Conservation (phyloP, 1,140 invertebrate species). For the Rhagoletis zephyria region DNA sequence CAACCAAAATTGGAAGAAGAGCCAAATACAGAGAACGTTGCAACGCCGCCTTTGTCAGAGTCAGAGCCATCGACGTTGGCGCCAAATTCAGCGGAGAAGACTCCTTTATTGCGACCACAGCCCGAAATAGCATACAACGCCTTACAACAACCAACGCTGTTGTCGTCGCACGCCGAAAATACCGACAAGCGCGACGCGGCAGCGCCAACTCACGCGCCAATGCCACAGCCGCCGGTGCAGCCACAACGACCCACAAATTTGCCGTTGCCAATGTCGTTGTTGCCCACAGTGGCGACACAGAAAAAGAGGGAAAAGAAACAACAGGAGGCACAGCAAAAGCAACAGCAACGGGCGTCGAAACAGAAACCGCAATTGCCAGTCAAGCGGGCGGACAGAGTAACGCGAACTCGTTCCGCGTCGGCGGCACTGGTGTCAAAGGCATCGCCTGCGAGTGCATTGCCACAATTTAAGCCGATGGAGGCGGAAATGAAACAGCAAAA, state of each 20-base stretch:
- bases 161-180: not conserved
- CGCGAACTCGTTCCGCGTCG: not conserved
- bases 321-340: constrained; percentile 36
- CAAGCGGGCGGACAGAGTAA: constrained; percentile 24
- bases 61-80: not conserved
- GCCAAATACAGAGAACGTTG: constrained; percentile 5
- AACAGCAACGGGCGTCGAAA: constrained; percentile 46
- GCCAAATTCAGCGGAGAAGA: not conserved
- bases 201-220: not conserved
- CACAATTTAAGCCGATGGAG: not conserved
- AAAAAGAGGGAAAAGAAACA: constrained; percentile 29
- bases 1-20: not conserved
- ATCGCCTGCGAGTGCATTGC: constrained; percentile 36
- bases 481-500: constrained; percentile 53
- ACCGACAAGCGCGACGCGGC: constrained; percentile 6
- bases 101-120: not conserved
- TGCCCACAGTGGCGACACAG: not conserved
- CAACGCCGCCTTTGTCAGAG: constrained; percentile 5
- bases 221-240: constrained; percentile 14
- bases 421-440: not conserved
- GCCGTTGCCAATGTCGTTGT: constrained; percentile 30
- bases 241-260: constrained; percentile 54
- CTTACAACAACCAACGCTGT: constrained; percentile 1
- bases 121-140: constrained; percentile 42
- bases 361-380: constrained; percentile 54